Evolutionary conservation across 2,113 vertebrate genomes (phyloP), one percentile per base, ranked within the genome.

Genomic region (Myotis davidii): DNA sequence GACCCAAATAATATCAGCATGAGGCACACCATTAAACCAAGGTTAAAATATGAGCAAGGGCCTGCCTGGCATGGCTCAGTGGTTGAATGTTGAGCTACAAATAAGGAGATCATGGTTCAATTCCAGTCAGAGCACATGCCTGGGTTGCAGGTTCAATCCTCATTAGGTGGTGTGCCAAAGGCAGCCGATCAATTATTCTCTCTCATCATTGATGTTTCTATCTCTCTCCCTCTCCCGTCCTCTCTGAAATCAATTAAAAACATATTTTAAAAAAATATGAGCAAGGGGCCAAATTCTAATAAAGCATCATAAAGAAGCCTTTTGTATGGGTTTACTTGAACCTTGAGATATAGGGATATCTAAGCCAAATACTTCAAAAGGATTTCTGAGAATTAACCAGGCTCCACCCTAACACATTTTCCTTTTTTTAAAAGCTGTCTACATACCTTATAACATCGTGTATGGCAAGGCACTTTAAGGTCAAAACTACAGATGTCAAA

Each of bases 371-470:
- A 89, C 10, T 69, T 52, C 45, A 87, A 87, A 91, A 84, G 25
- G 50, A 69, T 59, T 86, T 90, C 48, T 86, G n/a, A 88, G 50
- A 65, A 92, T 50, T 84, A 95, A 86, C 5, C 59, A 86, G 27
- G 25, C 39, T 76, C 39, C 25, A 89, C 12, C 25, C 23, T 89
- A 91, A 88, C 5, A 81, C 72, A n/a, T 34, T 88, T 76, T 73
- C 76, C 42, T n/a, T 93, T 85, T 67, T 32, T 78, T 59, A 3
- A 29, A 85, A 59, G 16, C 37, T 76, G 27, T 87, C 69, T 72
- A 94, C 95, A 78, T 99, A 99, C 99, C 99, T 99, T 95, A 99
- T 99, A 88, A 99, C 99, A 97, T 99, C 99, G 34, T 99, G 99
- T 88, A 99, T 98, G 0, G 98, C 99, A 64, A 99, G 99, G 97